Evolutionary conservation across 2,888 invertebrate species (phyloP).

Genomic region (Thera britannica): DNA sequence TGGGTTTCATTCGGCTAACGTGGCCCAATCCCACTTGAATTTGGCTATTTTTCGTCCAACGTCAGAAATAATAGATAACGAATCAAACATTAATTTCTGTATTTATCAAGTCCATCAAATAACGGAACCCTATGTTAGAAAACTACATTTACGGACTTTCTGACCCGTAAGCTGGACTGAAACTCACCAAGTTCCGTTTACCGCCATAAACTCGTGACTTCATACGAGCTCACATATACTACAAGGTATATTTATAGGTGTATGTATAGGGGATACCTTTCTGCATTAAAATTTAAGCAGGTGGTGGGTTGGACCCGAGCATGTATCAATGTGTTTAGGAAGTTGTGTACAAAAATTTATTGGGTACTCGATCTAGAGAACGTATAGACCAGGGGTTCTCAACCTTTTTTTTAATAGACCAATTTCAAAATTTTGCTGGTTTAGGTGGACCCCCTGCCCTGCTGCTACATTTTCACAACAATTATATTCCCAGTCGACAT

Average conservation of each 20-base stretch:
- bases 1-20: no score
- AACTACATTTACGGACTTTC: constrained; percentile 34
- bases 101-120: not conserved
- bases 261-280: constrained; percentile 38
- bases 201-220: constrained; percentile 39
- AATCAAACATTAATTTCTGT: no score
- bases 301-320: constrained; percentile 42
- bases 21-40: no score
- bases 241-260: constrained; percentile 27
- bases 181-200: constrained; percentile 36
- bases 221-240: constrained; percentile 37
- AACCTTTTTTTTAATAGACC: no score
- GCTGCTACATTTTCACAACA: no score
- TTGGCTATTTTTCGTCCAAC: no score
- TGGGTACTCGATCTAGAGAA: constrained; percentile 41
- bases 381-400: constrained; percentile 37
- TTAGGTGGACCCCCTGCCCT: no score
- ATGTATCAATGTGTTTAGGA: constrained; percentile 48
- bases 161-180: constrained; percentile 37
- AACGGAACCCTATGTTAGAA: constrained; percentile 2
- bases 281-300: constrained; percentile 48
- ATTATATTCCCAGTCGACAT: no score
- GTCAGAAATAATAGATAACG: no score
- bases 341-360: constrained; percentile 46
- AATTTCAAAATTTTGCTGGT: no score